Evolutionary conservation across 2,113 vertebrate species (phyloP).

Genomic region (Murina feae): DNA sequence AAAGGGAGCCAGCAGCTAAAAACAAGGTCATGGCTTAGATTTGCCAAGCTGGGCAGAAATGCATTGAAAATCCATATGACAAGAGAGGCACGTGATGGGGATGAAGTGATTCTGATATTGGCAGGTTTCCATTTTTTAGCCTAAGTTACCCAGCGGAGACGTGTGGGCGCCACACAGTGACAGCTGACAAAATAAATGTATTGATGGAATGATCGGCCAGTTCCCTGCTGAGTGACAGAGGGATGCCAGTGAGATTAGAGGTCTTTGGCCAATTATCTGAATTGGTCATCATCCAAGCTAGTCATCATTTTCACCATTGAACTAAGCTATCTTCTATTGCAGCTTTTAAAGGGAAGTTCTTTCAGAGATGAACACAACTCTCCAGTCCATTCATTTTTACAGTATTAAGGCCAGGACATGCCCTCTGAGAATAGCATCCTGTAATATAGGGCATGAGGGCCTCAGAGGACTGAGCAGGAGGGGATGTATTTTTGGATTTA

Average conservation of each 20-base stretch:
- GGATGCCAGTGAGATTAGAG: conserved; percentile 19
- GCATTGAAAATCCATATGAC: conserved; percentile 58
- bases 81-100: conserved; percentile 31
- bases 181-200: conserved; percentile 68
- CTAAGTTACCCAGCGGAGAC: conserved; percentile 51
- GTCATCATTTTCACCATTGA: conserved; percentile 23
- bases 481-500: not conserved
- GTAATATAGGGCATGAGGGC: rapidly evolving
- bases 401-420: not conserved
- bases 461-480: not conserved
- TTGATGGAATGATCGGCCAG: conserved; percentile 28
- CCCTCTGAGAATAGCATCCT: not conserved
- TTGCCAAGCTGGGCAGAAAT: conserved; percentile 59
- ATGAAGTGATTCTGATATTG: conserved; percentile 52
- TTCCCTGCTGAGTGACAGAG: conserved; percentile 38
- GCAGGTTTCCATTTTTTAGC: conserved; percentile 56
- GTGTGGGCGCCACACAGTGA: conserved; percentile 43
- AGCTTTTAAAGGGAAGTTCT: conserved; percentile 21
- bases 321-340: not conserved
- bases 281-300: conserved; percentile 50
- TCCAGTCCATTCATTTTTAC: conserved; percentile 33
- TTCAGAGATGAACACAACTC: conserved; percentile 21
- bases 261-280: conserved; percentile 58
- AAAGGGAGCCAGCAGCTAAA: conserved; percentile 49
- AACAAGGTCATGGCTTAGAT: conserved; percentile 62